Base-by-base conservation (phyloP, 2,888 invertebrate species). In the Aproaerema taeniolella region DNA sequence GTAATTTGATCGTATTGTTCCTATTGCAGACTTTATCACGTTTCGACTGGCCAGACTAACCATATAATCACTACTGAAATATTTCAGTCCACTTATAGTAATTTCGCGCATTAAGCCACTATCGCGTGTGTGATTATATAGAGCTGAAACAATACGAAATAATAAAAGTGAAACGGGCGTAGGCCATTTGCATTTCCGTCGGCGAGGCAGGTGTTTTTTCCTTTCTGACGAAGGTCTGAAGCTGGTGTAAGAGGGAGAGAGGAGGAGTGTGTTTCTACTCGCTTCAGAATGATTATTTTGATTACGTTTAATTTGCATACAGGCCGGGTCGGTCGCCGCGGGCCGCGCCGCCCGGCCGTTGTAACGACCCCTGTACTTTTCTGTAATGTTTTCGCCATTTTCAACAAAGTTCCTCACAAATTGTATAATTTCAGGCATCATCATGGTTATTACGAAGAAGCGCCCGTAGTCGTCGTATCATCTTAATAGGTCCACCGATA, bases 351-450 rank as follows among this genome's bases (percentile, higher is more conserved):
- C 62, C 62, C 67, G 52, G 58, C 58, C 76, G 68, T 69, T 71
- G 71, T 74, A 71, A 72, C 78, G 67, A 79, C 79, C 82, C 85
- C 82, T 74, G 80, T 83, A 82, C 78, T 85, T 85, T 85, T 81
- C 80, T 81, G 79, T 83, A 85, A 86, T 86, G 79, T 86, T 85
- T 86, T 86, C 85, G 85, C 86, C 85, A 81, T 86, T 85, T 85
- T 73, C 81, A 83, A 85, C 85, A 82, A 85, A 85, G 83, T 85
- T 86, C 85, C 86, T 57, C 67, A 77, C 86, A 85, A 86, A 85
- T 86, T 78, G 70, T 85, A 83, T 86, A 86, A 86, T 86, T 82
- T 85, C 74, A 72, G 73, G 66, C 70, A 75, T 83, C 73, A 86
- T 86, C 82, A 86, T 83, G 76, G 79, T 82, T 78, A 86, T 86